Percentiles rank a stretch among this genome's conserved stretches.
Evolutionary conservation across 23 tunicate genomes (phyloP).

Genomic region (Halocynthia roretzi): DNA sequence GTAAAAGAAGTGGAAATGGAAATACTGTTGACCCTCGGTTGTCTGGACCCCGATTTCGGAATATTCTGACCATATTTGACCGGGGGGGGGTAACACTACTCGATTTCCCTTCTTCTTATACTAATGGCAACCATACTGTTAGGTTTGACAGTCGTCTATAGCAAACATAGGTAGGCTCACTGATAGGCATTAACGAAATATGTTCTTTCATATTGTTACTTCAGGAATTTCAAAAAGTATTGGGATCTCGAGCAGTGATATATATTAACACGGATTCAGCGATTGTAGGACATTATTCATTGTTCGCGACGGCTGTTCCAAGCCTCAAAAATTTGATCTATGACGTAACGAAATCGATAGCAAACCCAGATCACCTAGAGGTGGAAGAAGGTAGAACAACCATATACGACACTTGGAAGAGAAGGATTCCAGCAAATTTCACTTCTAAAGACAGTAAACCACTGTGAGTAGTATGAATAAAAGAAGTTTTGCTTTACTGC

Average conservation of each 20-base stretch:
- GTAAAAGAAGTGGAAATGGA: too few species aligned
- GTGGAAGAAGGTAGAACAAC: conserved; percentile 25
- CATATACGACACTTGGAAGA: conserved; percentile 54
- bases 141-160: too few species aligned
- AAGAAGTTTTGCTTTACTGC: too few species aligned
- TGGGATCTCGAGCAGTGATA: conserved; percentile 43
- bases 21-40: too few species aligned
- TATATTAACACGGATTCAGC: conserved; percentile 54
- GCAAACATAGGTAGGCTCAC: too few species aligned
- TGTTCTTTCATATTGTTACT: background rate
- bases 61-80: too few species aligned
- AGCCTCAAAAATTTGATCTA: conserved; percentile 35
- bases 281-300: conserved; percentile 39
- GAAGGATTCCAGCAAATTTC: background rate
- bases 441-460: conserved; percentile 2
- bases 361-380: conserved; percentile 30
- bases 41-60: too few species aligned
- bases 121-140: too few species aligned
- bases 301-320: conserved; percentile 25
- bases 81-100: too few species aligned
- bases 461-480: background rate
- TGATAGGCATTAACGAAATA: too few species aligned
- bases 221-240: conserved; percentile 52
- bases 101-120: too few species aligned
- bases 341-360: conserved; percentile 37